phyloP scores from a whole-genome alignment of 2,888 invertebrate species.

The Balanococcus diminutus region DNA sequence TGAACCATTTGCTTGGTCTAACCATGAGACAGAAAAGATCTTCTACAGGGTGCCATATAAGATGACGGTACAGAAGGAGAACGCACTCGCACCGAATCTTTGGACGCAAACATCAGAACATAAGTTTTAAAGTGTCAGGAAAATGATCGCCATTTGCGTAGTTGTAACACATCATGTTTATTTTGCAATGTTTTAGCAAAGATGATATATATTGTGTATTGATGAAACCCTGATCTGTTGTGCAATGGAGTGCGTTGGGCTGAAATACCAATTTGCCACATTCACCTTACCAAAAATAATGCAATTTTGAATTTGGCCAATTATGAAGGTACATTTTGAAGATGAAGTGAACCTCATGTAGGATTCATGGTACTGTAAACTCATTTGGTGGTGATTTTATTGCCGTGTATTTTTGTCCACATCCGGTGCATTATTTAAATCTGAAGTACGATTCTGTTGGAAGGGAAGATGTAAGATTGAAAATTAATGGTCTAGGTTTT shows the following conservation, averaged over 20 bases:
- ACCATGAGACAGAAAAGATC: conserved; percentile 40
- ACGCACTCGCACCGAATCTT: conserved; percentile 70
- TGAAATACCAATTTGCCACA: conserved; percentile 81
- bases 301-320: conserved; percentile 82
- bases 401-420: no score
- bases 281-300: conserved; percentile 84
- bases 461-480: conserved; percentile 75
- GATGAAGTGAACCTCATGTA: conserved; percentile 13
- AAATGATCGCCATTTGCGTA: not conserved
- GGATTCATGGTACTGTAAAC: not conserved
- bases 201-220: conserved; percentile 76
- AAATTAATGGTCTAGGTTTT: conserved; percentile 83
- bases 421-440: not conserved
- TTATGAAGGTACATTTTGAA: conserved; percentile 65
- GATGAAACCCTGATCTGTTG: conserved; percentile 70
- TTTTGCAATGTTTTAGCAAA: conserved; percentile 64
- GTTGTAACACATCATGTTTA: not conserved
- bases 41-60: conserved; percentile 46
- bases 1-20: conserved; percentile 14
- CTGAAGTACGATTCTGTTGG: conserved; percentile 73
- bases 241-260: conserved; percentile 79
- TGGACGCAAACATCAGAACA: conserved; percentile 72
- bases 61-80: conserved; percentile 84
- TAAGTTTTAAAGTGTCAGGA: conserved; percentile 58
- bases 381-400: no score